phyloP scores from a whole-genome alignment of 2,888 invertebrate species.

The Belgica antarctica region DNA sequence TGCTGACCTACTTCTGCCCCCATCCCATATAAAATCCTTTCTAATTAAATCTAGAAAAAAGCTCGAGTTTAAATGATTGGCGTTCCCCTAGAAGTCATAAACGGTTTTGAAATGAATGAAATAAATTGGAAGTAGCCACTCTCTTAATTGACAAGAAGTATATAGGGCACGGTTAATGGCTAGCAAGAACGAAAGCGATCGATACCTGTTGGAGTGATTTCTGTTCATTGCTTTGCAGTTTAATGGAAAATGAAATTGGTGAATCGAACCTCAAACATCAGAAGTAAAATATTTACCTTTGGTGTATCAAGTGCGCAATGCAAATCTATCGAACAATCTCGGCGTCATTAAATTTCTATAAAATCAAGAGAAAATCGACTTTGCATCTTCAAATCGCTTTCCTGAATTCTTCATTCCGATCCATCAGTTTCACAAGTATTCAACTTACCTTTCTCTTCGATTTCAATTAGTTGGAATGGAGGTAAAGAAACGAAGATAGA shows the following conservation, averaged over 20 bases:
- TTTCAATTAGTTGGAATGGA: conserved; percentile 28
- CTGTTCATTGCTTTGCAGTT: no score
- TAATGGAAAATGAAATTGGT: no score
- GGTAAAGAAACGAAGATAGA: conserved; percentile 8
- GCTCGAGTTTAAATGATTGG: neutral
- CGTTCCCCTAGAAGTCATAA: neutral
- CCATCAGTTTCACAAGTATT: neutral
- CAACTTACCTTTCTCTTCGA: conserved; percentile 22
- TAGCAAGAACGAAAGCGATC: neutral
- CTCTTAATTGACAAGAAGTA: no score
- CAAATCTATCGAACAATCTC: neutral
- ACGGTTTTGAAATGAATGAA: neutral
- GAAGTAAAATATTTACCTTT: neutral
- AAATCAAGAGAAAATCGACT: neutral
- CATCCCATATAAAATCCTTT: conserved; percentile 3
- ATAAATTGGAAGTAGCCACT: no score
- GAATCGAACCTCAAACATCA: no score
- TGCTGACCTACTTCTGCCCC: conserved; percentile 13
- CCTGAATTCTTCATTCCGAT: neutral
- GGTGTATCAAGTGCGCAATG: neutral
- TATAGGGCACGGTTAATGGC: neutral
- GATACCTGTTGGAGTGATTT: neutral
- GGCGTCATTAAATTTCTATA: neutral
- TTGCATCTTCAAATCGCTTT: neutral
- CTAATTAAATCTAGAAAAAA: conserved; percentile 2